Conservation (phyloP, 2,113 vertebrate species). For the Cyprinodon brontotheroides region DNA sequence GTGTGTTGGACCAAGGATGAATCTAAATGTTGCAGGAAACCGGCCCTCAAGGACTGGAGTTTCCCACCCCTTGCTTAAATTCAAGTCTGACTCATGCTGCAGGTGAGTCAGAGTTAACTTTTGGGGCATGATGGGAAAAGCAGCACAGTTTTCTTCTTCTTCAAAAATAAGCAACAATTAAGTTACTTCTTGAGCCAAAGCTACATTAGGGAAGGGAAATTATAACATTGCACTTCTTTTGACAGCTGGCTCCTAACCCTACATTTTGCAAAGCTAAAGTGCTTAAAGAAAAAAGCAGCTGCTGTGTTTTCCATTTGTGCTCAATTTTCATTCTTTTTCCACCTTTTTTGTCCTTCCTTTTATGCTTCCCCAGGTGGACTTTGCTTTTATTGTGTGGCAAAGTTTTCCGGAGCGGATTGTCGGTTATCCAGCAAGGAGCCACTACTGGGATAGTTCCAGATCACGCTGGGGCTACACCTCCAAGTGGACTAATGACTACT, state of each 20-base stretch:
- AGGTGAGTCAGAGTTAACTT: too few species aligned
- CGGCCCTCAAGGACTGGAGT: too few species aligned
- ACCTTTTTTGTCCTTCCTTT: neutral
- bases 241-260: neutral
- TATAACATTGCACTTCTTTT: neutral
- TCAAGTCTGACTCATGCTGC: too few species aligned
- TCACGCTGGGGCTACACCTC: slow-evolving; percentile 84
- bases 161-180: neutral
- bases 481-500: slow-evolving; percentile 85
- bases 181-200: neutral
- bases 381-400: slow-evolving; percentile 83
- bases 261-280: neutral
- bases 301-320: neutral
- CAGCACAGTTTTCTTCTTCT: too few species aligned
- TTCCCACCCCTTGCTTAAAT: too few species aligned
- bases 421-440: slow-evolving; percentile 82
- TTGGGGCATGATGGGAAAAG: too few species aligned
- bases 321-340: neutral
- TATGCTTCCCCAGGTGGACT: slow-evolving; percentile 76
- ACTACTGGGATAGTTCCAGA: slow-evolving; percentile 81
- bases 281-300: neutral
- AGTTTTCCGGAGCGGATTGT: slow-evolving; percentile 83
- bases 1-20: too few species aligned
- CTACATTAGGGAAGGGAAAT: neutral
- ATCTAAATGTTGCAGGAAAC: too few species aligned